Conservation (phyloP, 2,113 vertebrate species). For the Eptesicus fuscus region DNA sequence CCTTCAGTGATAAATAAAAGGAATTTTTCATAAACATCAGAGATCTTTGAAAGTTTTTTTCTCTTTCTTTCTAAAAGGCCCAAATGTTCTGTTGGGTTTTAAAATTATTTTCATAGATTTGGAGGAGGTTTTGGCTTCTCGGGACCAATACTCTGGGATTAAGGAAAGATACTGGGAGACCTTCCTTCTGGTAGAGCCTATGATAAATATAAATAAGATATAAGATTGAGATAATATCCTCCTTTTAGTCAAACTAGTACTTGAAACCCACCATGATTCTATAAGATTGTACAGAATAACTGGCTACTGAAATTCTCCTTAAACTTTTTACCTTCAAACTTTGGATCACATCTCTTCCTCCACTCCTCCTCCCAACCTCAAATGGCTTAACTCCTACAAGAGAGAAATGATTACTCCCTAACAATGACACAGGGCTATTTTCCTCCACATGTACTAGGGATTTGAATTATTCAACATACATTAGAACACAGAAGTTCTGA, state of each 20-base stretch:
- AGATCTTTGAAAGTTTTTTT: slow-evolving; percentile 38
- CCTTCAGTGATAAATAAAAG: slow-evolving; percentile 51
- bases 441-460: background rate
- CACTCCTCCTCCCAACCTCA: accelerated
- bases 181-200: background rate
- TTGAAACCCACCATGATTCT: background rate
- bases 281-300: background rate
- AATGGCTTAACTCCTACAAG: background rate
- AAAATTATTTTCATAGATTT: slow-evolving; percentile 50
- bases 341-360: background rate
- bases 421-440: background rate
- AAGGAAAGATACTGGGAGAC: background rate
- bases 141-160: background rate
- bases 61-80: background rate
- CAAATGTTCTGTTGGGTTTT: slow-evolving; percentile 12
- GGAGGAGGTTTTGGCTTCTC: background rate
- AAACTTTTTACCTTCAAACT: background rate
- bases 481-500: background rate
- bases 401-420: background rate
- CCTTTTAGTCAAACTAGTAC: background rate
- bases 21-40: slow-evolving; percentile 37
- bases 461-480: background rate
- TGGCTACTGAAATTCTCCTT: background rate
- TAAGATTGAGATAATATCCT: background rate
- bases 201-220: background rate